A percentile compares a stretch with the other conserved stretches of the same genome.
Conservation (phyloP, 1,140 invertebrate genomes). For the Hesperophylax magnus region DNA sequence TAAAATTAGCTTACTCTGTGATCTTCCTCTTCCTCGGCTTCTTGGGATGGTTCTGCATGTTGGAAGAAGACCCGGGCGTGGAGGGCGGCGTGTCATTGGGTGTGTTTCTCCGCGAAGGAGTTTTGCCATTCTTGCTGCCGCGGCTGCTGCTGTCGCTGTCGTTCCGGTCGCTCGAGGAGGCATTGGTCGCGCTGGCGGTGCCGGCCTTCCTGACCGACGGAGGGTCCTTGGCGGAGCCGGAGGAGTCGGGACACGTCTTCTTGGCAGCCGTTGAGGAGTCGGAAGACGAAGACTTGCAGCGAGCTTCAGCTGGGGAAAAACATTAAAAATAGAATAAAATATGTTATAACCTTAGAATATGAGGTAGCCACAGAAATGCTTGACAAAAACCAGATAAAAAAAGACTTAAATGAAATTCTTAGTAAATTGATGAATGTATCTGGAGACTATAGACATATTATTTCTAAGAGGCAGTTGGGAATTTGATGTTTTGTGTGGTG, state of each 20-base stretch:
- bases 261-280: constrained; percentile 52
- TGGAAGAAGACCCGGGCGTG: constrained; percentile 35
- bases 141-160: constrained; percentile 56
- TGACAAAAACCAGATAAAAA: too few relatives aligned
- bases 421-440: too few relatives aligned
- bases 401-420: too few relatives aligned
- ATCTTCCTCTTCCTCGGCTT: constrained; percentile 54
- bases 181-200: background rate
- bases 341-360: too few relatives aligned
- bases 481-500: too few relatives aligned
- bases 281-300: constrained; percentile 54
- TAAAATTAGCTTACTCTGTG: constrained; percentile 45
- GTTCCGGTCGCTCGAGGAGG: constrained; percentile 53
- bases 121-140: constrained; percentile 55
- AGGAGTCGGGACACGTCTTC: constrained; percentile 31
- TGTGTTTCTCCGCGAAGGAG: constrained; percentile 45
- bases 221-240: constrained; percentile 43
- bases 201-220: constrained; percentile 14
- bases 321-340: background rate
- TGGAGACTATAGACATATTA: too few relatives aligned
- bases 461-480: too few relatives aligned
- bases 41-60: constrained; percentile 36
- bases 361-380: too few relatives aligned
- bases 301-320: constrained; percentile 42
- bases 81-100: constrained; percentile 42